These are phyloP conservation scores for Trogon melanurus DNA, from an alignment of 2,113 vertebrate species.

Conservation along the genomic window DNA sequence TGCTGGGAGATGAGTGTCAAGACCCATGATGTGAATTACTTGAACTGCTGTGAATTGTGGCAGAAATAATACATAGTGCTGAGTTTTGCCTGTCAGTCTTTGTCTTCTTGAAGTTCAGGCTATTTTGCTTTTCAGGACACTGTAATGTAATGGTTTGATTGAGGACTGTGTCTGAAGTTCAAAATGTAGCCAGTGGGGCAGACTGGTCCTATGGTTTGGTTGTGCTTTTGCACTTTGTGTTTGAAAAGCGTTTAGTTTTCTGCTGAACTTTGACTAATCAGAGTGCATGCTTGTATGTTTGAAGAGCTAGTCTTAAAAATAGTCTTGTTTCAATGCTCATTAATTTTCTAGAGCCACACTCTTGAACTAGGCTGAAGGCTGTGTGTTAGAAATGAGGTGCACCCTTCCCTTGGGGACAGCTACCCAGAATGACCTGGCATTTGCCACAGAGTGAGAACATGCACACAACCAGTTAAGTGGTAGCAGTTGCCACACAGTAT, in stretches of 20 bases:
- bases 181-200: neutral
- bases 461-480: neutral
- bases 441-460: neutral
- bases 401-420: neutral
- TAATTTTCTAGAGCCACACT: neutral
- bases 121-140: neutral
- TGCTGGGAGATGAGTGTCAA: neutral
- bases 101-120: neutral
- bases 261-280: neutral
- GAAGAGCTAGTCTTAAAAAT: neutral
- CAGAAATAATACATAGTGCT: neutral
- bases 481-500: neutral
- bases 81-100: neutral
- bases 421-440: fast-evolving
- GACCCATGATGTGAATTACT: neutral
- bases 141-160: neutral
- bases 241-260: neutral
- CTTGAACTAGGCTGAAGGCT: neutral
- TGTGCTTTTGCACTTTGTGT: neutral
- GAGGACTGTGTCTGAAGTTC: neutral
- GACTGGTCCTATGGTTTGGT: neutral
- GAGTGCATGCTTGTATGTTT: neutral
- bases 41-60: neutral
- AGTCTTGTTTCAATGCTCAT: neutral
- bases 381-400: neutral